These are phyloP conservation scores for Tragulus kanchil DNA, from an alignment of 2,113 vertebrate species.

Conservation along the genomic window DNA sequence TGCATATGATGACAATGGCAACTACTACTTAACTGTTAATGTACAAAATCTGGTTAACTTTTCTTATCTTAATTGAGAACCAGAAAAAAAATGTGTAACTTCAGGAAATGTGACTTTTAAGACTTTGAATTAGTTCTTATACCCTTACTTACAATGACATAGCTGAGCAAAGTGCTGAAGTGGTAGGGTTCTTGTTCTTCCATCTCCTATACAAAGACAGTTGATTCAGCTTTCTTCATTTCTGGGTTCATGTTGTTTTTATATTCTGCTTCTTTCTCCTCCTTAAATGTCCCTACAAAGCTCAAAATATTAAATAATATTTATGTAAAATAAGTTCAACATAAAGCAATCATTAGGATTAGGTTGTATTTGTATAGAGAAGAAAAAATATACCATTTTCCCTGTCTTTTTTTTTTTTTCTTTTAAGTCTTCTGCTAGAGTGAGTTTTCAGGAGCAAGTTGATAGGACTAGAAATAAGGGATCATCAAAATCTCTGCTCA, in stretches of 20 bases:
- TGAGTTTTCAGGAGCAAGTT: not conserved
- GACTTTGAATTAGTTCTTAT: not conserved
- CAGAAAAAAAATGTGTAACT: not conserved
- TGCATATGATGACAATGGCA: not conserved
- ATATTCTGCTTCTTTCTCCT: not conserved
- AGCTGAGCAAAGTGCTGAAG: not conserved
- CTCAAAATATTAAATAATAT: not conserved
- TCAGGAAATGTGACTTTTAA: not conserved
- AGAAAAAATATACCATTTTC: not conserved
- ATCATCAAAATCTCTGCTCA: not conserved
- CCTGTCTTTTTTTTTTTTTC: not conserved
- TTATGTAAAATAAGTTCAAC: not conserved
- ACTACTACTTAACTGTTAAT: not conserved
- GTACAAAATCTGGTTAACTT: not conserved
- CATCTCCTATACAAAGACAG: not conserved
- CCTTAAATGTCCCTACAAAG: not conserved
- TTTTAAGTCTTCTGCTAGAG: not conserved
- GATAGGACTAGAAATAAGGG: not conserved
- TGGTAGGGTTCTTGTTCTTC: not conserved
- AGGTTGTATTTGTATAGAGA: not conserved
- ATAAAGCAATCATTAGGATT: not conserved
- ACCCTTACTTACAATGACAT: not conserved
- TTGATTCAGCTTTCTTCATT: slow-evolving; percentile 7
- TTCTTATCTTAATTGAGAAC: not conserved
- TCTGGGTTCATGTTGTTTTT: not conserved